These are phyloP conservation scores for Drepanosiphum platanoidis DNA, from an alignment of 2,888 invertebrate genomes.

Conservation along the genomic window DNA sequence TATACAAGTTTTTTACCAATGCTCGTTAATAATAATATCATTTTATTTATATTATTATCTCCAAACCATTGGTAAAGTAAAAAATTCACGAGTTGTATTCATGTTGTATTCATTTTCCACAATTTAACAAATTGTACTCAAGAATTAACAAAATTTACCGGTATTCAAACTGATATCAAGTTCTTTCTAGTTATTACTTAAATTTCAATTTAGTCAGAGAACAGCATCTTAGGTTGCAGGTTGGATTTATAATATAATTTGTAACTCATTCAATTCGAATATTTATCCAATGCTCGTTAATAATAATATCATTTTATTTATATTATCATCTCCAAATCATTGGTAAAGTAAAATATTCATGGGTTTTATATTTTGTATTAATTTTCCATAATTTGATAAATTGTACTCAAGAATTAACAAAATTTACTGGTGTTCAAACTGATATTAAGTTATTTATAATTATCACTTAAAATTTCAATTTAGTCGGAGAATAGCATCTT, in stretches of 20 bases:
- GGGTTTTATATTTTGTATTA: neutral
- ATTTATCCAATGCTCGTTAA: slow-evolving; percentile 15
- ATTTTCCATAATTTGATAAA: too few relatives aligned
- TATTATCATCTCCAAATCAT: slow-evolving; percentile 20
- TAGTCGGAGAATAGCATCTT: too few relatives aligned
- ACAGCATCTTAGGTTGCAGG: too few relatives aligned
- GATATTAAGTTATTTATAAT: too few relatives aligned
- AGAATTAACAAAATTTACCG: too few relatives aligned
- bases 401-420: too few relatives aligned
- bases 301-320: neutral
- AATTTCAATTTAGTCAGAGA: too few relatives aligned
- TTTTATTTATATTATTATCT: neutral
- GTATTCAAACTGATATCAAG: neutral
- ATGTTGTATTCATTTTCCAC: neutral
- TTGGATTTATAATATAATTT: neutral
- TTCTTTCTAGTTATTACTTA: too few relatives aligned
- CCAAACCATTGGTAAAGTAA: slow-evolving; percentile 4
- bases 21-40: slow-evolving; percentile 34
- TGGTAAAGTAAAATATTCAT: neutral
- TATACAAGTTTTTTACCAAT: neutral
- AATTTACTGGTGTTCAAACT: too few relatives aligned
- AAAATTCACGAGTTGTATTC: neutral
- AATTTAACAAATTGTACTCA: too few relatives aligned
- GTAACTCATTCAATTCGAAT: too few relatives aligned
- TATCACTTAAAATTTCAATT: too few relatives aligned